Evolutionary conservation across 2,797 vertebrate genomes (phyloP).

Genomic region (Rhyacichthys aspro): DNA sequence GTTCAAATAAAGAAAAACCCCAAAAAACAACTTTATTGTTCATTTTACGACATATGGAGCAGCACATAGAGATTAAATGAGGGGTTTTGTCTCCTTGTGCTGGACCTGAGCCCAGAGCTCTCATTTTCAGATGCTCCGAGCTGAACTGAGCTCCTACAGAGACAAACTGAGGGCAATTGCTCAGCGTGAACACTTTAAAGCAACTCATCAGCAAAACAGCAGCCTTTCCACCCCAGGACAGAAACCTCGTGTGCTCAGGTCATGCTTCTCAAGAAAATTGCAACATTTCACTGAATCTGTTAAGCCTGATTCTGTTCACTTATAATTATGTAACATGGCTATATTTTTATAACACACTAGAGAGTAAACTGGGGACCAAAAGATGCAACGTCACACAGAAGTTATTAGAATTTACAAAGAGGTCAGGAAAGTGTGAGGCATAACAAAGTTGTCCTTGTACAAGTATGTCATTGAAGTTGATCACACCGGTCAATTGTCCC

Average conservation of each 20-base stretch:
- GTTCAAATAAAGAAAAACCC: slow-evolving; percentile 44
- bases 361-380: too few relatives aligned
- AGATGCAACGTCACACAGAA: too few relatives aligned
- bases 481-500: too few relatives aligned
- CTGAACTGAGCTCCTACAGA: slow-evolving; percentile 54
- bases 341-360: too few relatives aligned
- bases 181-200: slow-evolving; percentile 63
- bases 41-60: slow-evolving; percentile 25
- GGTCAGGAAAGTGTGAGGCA: too few relatives aligned
- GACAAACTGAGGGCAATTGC: slow-evolving; percentile 71
- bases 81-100: slow-evolving; percentile 35
- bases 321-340: too few relatives aligned
- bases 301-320: slow-evolving; percentile 57
- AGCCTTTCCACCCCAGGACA: slow-evolving; percentile 58
- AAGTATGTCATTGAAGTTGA: too few relatives aligned
- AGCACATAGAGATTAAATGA: slow-evolving; percentile 32
- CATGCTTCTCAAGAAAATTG: slow-evolving; percentile 68
- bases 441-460: too few relatives aligned
- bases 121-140: slow-evolving; percentile 64
- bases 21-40: too few relatives aligned
- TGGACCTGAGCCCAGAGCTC: slow-evolving; percentile 53
- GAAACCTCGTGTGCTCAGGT: slow-evolving; percentile 59
- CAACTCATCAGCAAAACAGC: slow-evolving; percentile 74
- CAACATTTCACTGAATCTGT: slow-evolving; percentile 58
- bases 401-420: too few relatives aligned